Conservation (phyloP, 2,888 invertebrate genomes). For the Andrena camellia region DNA sequence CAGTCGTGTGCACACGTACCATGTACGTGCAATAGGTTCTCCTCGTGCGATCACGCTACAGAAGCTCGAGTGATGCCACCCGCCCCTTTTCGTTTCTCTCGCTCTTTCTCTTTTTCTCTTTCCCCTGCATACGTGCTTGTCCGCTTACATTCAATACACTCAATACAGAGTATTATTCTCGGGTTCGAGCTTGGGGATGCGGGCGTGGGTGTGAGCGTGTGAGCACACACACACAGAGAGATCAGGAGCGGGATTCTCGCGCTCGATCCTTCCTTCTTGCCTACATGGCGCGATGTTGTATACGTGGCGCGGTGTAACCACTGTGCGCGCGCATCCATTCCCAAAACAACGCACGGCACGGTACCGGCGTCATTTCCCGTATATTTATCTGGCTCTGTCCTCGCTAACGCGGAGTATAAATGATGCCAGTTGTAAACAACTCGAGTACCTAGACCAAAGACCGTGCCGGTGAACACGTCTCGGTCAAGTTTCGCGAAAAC, state of each 20-base stretch:
- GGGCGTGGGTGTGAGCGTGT: not conserved
- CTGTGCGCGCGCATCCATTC: slow-evolving; percentile 66
- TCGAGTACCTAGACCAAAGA: not conserved
- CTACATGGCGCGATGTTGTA: slow-evolving; percentile 39
- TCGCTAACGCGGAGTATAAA: slow-evolving; percentile 32
- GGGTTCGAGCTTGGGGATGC: not conserved
- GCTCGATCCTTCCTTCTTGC: slow-evolving; percentile 11
- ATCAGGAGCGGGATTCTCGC: not conserved
- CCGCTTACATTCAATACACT: slow-evolving; percentile 11
- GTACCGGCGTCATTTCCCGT: slow-evolving; percentile 44
- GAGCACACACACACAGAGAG: not conserved
- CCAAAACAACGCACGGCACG: slow-evolving; percentile 50
- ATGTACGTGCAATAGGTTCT: not conserved
- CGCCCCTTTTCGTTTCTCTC: slow-evolving; percentile 10
- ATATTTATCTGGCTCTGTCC: slow-evolving; percentile 44
- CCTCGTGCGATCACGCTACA: not conserved
- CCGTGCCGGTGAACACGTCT: not conserved
- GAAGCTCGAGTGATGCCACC: slow-evolving; percentile 18
- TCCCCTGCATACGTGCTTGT: slow-evolving; percentile 16
- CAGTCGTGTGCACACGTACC: not conserved
- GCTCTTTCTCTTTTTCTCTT: slow-evolving; percentile 19
- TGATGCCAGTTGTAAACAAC: slow-evolving; percentile 41
- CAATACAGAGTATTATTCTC: not conserved
- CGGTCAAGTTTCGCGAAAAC: not conserved
- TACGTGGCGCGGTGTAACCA: slow-evolving; percentile 65